Conservation (phyloP, 2,888 invertebrate genomes). For the Lasioglossum zephyrum region DNA sequence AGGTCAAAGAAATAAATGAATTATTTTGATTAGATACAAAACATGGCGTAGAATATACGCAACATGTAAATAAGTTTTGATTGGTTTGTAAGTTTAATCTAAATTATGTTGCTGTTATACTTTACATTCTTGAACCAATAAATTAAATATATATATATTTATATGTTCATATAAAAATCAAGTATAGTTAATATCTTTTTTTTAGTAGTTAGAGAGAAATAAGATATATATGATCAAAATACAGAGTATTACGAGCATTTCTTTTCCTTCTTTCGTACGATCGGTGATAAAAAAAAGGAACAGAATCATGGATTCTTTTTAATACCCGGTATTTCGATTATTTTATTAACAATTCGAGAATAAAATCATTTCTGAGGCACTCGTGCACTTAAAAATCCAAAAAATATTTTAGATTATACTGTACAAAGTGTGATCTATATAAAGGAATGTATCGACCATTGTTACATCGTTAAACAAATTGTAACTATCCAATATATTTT, state of each 20-base stretch:
- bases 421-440: conserved; percentile 37
- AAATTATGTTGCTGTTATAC: conserved; percentile 51
- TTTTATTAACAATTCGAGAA: conserved; percentile 32
- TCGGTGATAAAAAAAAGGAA: conserved; percentile 32
- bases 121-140: conserved; percentile 48
- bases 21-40: conserved; percentile 67
- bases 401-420: conserved; percentile 38
- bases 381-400: conserved; percentile 33
- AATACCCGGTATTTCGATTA: conserved; percentile 24
- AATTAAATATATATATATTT: conserved; percentile 57
- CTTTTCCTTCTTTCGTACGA: conserved; percentile 4
- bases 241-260: conserved; percentile 5
- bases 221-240: conserved; percentile 36
- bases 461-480: conserved; percentile 57
- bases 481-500: conserved; percentile 54
- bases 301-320: not conserved
- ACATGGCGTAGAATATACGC: conserved; percentile 57
- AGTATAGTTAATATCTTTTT: conserved; percentile 41
- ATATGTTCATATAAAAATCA: conserved; percentile 28
- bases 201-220: conserved; percentile 41
- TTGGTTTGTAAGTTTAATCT: conserved; percentile 63
- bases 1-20: conserved; percentile 48
- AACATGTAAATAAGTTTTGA: conserved; percentile 68
- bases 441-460: conserved; percentile 68
- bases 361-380: conserved; percentile 36